These are phyloP conservation scores for Probaryconus sp. DNA, from an alignment of 1,140 invertebrate genomes.

Conservation along the genomic window DNA sequence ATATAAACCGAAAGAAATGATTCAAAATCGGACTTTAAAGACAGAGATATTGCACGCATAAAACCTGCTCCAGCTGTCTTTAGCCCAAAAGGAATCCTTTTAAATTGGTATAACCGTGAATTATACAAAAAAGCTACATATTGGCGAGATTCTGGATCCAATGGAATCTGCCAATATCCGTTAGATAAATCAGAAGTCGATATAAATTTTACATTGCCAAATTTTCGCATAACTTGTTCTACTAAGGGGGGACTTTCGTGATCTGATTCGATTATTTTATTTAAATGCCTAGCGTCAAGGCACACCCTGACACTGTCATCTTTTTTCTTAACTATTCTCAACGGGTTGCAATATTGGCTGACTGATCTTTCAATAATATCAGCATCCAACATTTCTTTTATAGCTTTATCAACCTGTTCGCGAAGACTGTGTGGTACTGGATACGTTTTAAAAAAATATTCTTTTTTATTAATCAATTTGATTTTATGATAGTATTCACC, in stretches of 20 bases:
- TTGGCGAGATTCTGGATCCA: constrained; percentile 10
- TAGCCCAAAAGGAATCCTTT: constrained; percentile 6
- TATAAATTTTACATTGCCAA: constrained; percentile 17
- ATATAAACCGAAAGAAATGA: constrained; percentile 37
- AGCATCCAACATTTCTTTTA: constrained; percentile 6
- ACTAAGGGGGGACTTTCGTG: constrained; percentile 34
- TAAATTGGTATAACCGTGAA: constrained; percentile 15
- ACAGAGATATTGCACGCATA: constrained; percentile 21
- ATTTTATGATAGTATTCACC: constrained; percentile 13
- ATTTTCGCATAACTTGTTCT: constrained; percentile 18
- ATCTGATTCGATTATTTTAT: constrained; percentile 47
- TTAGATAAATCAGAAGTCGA: constrained; percentile 19
- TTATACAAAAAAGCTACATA: constrained; percentile 17
- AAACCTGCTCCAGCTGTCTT: constrained; percentile 17
- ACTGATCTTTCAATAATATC: constrained; percentile 2
- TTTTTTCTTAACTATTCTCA: constrained; percentile 25
- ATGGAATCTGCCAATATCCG: constrained; percentile 32
- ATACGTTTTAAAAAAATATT: constrained; percentile 1
- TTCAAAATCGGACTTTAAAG: constrained; percentile 23
- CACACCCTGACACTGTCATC: constrained; percentile 40
- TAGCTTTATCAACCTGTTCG: not conserved
- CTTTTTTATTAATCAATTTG: not conserved
- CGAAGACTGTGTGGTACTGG: not conserved
- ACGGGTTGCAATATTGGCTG: constrained; percentile 3
- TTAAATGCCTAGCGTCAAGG: constrained; percentile 53